phyloP scores from a whole-genome alignment of 92 coral and sea anemone species.

The Parazoanthus darwini region DNA sequence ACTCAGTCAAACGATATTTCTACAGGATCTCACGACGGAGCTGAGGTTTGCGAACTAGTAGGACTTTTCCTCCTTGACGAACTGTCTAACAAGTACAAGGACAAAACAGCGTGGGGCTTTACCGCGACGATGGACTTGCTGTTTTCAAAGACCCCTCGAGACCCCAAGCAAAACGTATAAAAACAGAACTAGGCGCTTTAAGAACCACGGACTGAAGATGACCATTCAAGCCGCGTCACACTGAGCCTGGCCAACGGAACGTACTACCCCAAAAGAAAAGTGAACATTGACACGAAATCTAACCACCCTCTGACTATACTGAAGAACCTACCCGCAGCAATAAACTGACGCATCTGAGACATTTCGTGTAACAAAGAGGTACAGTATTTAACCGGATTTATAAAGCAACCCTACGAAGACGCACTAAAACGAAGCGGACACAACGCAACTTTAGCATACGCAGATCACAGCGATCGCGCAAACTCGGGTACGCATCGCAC shows the following conservation, averaged over 20 bases:
- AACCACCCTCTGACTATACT: too few relatives aligned
- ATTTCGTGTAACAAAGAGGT: background rate
- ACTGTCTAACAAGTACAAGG: background rate
- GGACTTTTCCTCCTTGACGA: background rate
- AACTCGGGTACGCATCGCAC: background rate
- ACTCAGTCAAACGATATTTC: conserved; percentile 18
- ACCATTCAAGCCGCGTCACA: too few relatives aligned
- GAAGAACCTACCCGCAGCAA: background rate
- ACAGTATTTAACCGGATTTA: too few relatives aligned
- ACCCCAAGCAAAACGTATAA: conserved; percentile 21
- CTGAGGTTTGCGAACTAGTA: conserved; percentile 32
- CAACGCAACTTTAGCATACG: too few relatives aligned
- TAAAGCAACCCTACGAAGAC: too few relatives aligned
- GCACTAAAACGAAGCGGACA: too few relatives aligned
- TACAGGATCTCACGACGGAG: conserved; percentile 27
- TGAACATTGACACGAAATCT: too few relatives aligned
- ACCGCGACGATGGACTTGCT: conserved; percentile 32
- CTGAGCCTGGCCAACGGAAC: too few relatives aligned
- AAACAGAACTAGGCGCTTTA: too few relatives aligned
- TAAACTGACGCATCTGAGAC: background rate
- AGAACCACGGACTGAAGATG: too few relatives aligned
- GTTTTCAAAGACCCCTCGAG: conserved; percentile 13
- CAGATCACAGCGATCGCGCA: background rate
- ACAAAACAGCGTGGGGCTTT: conserved; percentile 12
- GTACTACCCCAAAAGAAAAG: too few relatives aligned